Conservation (phyloP, 1,140 invertebrate species). For the Lineus longissimus region DNA sequence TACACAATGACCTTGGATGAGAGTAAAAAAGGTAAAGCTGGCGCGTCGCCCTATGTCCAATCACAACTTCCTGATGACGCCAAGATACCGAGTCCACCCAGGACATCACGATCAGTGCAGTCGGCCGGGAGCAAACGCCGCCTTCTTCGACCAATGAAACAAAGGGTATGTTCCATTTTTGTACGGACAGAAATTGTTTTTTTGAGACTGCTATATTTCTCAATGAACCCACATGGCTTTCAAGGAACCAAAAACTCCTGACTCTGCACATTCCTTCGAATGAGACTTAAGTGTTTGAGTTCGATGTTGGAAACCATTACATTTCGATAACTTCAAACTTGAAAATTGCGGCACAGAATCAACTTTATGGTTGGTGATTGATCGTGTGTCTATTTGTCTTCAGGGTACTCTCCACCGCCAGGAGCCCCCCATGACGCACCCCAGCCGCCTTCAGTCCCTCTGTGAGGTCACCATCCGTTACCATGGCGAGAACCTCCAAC, state of each 20-base stretch:
- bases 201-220: too few relatives aligned
- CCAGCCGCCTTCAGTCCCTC: constrained; percentile 34
- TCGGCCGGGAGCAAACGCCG: constrained; percentile 2
- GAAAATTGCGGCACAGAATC: too few relatives aligned
- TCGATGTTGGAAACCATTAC: too few relatives aligned
- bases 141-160: neutral
- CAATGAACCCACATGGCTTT: too few relatives aligned
- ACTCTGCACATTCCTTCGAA: too few relatives aligned
- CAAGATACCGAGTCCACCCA: constrained; percentile 34
- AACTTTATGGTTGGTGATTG: too few relatives aligned
- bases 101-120: constrained; percentile 15
- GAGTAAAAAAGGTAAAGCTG: constrained; percentile 28
- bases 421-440: constrained; percentile 37
- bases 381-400: neutral
- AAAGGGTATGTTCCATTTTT: neutral
- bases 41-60: constrained; percentile 36
- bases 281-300: too few relatives aligned
- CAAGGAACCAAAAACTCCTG: too few relatives aligned
- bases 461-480: constrained; percentile 50
- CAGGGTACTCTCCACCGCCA: constrained; percentile 19
- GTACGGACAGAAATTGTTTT: too few relatives aligned
- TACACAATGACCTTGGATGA: constrained; percentile 37
- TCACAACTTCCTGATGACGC: constrained; percentile 15
- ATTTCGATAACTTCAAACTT: too few relatives aligned
- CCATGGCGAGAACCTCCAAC: constrained; percentile 41